phyloP scores from a whole-genome alignment of 2,888 invertebrate species.

The Ommatoiulus sabulosus region DNA sequence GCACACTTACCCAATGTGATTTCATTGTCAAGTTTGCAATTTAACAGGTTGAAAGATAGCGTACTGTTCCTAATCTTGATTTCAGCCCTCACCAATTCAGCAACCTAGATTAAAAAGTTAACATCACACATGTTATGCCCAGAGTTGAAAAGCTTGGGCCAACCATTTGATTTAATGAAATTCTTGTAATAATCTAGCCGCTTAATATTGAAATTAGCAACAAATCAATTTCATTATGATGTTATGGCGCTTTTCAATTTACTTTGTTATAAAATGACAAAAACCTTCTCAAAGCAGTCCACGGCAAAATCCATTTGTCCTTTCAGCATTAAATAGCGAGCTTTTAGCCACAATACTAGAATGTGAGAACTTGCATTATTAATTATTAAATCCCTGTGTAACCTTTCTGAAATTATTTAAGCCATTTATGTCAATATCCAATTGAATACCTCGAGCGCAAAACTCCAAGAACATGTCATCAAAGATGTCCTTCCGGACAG shows the following conservation, averaged over 20 bases:
- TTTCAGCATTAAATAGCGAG: constrained; percentile 64
- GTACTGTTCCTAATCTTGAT: constrained; percentile 26
- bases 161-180: too few relatives aligned
- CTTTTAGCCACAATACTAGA: constrained; percentile 66
- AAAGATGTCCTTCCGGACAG: constrained; percentile 60
- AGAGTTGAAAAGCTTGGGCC: too few relatives aligned
- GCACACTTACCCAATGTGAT: constrained; percentile 61
- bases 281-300: constrained; percentile 64
- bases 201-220: too few relatives aligned
- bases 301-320: constrained; percentile 65
- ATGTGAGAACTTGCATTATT: constrained; percentile 39
- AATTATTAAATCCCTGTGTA: constrained; percentile 6
- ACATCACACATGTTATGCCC: neutral
- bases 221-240: too few relatives aligned
- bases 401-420: neutral
- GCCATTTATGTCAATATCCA: neutral
- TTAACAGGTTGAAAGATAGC: constrained; percentile 60
- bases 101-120: neutral
- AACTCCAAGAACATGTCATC: constrained; percentile 60
- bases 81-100: constrained; percentile 1
- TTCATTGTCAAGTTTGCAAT: constrained; percentile 63
- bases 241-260: too few relatives aligned
- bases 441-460: constrained; percentile 60
- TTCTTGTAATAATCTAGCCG: too few relatives aligned
- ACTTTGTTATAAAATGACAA: constrained; percentile 33